Conservation (phyloP, 2,888 invertebrate genomes). For the Diarsia brunnea region DNA sequence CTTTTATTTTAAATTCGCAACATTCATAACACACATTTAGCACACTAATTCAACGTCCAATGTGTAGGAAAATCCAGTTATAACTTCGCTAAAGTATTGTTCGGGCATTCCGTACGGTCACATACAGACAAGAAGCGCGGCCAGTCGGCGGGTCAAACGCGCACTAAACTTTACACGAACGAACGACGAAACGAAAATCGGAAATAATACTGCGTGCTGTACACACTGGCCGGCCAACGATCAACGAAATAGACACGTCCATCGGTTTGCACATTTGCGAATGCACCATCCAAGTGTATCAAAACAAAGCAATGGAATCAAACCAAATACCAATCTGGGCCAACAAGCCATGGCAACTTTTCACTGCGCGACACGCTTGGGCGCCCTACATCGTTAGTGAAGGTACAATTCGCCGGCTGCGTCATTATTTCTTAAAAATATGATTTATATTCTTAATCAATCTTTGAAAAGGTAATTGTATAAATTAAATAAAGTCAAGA, state of each 20-base stretch:
- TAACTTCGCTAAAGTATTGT: conserved; percentile 55
- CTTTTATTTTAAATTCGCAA: conserved; percentile 46
- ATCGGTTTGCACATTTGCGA: conserved; percentile 30
- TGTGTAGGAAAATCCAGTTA: conserved; percentile 57
- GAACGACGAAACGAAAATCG: conserved; percentile 54
- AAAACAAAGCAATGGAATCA: conserved; percentile 41
- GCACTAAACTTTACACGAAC: conserved; percentile 66
- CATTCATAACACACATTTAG: conserved; percentile 44
- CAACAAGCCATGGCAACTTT: conserved; percentile 42
- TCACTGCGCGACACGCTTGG: conserved; percentile 61
- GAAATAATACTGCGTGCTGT: conserved; percentile 53
- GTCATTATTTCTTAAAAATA: conserved; percentile 13
- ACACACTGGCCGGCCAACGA: conserved; percentile 27
- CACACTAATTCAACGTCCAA: conserved; percentile 53
- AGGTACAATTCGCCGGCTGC: conserved; percentile 38
- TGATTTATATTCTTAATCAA: conserved; percentile 4
- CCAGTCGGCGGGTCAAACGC: conserved; percentile 59
- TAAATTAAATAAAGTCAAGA: not conserved
- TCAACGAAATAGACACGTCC: conserved; percentile 8
- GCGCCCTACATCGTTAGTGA: conserved; percentile 58
- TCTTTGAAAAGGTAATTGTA: not conserved
- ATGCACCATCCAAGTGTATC: not conserved
- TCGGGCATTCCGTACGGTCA: conserved; percentile 32
- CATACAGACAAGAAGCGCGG: conserved; percentile 46
- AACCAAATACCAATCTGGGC: conserved; percentile 17